Conservation (phyloP, 2,888 invertebrate species). For the Ashinkailepas kermadecensis region DNA sequence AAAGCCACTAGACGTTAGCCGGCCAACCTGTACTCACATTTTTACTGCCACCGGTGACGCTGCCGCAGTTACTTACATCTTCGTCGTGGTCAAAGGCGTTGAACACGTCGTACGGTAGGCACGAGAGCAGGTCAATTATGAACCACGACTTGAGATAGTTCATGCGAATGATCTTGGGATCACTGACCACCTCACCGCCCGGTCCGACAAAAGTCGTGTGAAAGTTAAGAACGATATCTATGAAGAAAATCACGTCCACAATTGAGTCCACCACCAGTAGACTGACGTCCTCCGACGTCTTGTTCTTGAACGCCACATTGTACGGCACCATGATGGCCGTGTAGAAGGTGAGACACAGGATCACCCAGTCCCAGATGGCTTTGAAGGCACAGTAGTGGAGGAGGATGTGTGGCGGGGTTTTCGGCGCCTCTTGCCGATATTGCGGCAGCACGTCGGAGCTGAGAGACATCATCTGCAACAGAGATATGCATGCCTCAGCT, state of each 20-base stretch:
- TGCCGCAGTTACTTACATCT: constrained; percentile 56
- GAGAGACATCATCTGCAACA: constrained; percentile 76
- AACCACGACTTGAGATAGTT: constrained; percentile 99
- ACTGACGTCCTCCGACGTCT: constrained; percentile 93
- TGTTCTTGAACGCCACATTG: constrained; percentile 99
- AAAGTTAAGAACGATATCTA: constrained; percentile 99
- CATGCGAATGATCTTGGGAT: constrained; percentile 89
- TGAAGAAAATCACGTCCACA: constrained; percentile 99
- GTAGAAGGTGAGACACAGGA: constrained; percentile 98
- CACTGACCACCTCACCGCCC: constrained; percentile 77
- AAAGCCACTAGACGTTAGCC: neutral
- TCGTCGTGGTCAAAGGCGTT: constrained; percentile 99
- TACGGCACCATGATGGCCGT: constrained; percentile 98
- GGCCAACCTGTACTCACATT: neutral
- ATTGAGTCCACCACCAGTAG: constrained; percentile 91
- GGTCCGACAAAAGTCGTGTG: constrained; percentile 99
- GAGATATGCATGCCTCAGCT: too few relatives aligned
- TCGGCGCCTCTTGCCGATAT: constrained; percentile 98
- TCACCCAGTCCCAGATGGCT: constrained; percentile 79
- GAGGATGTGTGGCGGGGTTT: constrained; percentile 98
- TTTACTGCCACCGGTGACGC: neutral
- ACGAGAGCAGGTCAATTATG: constrained; percentile 96
- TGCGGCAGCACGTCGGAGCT: constrained; percentile 97
- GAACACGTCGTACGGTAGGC: constrained; percentile 99
- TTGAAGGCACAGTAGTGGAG: constrained; percentile 99